These are phyloP conservation scores for Exocentrus adspersus DNA, from an alignment of 2,888 invertebrate species.

Conservation along the genomic window DNA sequence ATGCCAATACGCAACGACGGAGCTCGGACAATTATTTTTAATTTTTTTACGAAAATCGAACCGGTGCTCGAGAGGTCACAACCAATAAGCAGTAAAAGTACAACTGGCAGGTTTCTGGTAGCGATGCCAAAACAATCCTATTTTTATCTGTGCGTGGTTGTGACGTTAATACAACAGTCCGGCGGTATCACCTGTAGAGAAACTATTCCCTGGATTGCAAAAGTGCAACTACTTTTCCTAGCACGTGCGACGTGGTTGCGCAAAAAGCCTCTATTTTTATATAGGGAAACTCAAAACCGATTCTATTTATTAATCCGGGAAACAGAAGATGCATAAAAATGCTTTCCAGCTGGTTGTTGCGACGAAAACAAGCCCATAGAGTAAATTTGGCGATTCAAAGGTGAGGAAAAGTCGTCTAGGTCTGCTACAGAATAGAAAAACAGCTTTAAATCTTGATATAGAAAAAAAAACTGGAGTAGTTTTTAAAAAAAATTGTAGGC, in stretches of 20 bases:
- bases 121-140: conserved; percentile 59
- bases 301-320: conserved; percentile 15
- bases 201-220: conserved; percentile 6
- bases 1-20: too few species aligned
- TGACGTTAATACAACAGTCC: conserved; percentile 49
- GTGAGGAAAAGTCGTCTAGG: too few species aligned
- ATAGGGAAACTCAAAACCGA: neutral
- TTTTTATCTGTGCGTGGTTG: conserved; percentile 55
- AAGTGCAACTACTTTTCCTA: conserved; percentile 18
- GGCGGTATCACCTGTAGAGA: conserved; percentile 36
- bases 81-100: conserved; percentile 51
- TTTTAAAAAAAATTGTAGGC: too few species aligned
- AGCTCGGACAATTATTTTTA: too few species aligned
- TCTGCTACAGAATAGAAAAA: too few species aligned
- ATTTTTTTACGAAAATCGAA: too few species aligned
- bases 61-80: too few species aligned
- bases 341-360: conserved; percentile 19
- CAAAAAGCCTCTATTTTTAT: conserved; percentile 16
- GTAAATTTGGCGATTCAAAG: too few species aligned
- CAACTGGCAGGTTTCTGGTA: conserved; percentile 55
- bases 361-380: neutral
- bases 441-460: too few species aligned
- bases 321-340: neutral
- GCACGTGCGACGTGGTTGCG: conserved; percentile 20
- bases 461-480: too few species aligned